Evolutionary conservation across 2,797 vertebrate genomes (phyloP).

Genomic region (Kryptolebias ocellatus): DNA sequence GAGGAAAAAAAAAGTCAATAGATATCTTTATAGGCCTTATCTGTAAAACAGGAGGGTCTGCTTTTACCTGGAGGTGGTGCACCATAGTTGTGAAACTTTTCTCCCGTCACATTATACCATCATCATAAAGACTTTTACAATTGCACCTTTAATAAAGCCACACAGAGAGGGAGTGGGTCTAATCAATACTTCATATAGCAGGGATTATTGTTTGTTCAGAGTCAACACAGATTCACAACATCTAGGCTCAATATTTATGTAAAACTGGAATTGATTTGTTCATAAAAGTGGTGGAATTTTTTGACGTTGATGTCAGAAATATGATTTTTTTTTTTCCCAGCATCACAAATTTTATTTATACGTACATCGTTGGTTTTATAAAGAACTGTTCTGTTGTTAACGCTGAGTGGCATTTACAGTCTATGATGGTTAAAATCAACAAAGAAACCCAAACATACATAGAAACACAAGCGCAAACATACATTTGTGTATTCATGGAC

Average conservation of each 20-base stretch:
- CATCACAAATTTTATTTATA: slow-evolving; percentile 49
- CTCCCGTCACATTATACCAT: slow-evolving; percentile 52
- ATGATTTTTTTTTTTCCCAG: slow-evolving; percentile 15
- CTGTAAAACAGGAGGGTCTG: slow-evolving; percentile 8
- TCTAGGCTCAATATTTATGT: slow-evolving; percentile 63
- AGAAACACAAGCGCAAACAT: slow-evolving; percentile 14
- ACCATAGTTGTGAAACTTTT: slow-evolving; percentile 53
- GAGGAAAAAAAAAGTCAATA: slow-evolving; percentile 23
- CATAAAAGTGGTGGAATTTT: slow-evolving; percentile 63
- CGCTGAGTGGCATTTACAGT: slow-evolving; percentile 38
- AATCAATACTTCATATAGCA: slow-evolving; percentile 79
- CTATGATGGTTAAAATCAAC: slow-evolving; percentile 49
- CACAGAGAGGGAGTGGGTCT: slow-evolving; percentile 58
- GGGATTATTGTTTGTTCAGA: slow-evolving; percentile 74
- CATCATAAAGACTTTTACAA: slow-evolving; percentile 72
- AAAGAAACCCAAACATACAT: slow-evolving; percentile 40
- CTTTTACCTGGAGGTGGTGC: slow-evolving; percentile 21
- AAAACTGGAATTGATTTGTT: slow-evolving; percentile 73
- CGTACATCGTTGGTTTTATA: slow-evolving; percentile 34
- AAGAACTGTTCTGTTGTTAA: slow-evolving; percentile 41
- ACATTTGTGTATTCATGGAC: slow-evolving; percentile 22
- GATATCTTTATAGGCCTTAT: slow-evolving; percentile 17
- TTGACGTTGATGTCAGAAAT: slow-evolving; percentile 58
- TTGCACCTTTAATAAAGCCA: slow-evolving; percentile 74
- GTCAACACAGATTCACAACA: slow-evolving; percentile 69